Evolutionary conservation across 2,888 invertebrate species (phyloP).

Genomic region (Lycia hirtaria): DNA sequence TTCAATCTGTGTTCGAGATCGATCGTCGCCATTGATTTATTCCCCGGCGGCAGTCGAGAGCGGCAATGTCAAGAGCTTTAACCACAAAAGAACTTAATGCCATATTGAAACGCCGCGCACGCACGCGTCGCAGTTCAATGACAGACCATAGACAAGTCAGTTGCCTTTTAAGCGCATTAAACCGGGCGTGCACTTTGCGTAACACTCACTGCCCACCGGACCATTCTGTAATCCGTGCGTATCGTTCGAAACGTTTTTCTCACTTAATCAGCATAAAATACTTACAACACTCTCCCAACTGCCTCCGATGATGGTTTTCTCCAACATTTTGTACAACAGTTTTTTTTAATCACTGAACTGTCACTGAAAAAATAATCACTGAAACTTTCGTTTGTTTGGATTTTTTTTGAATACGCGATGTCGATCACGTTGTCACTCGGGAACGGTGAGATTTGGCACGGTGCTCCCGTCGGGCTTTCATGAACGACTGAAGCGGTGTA

Average conservation of each 20-base stretch:
- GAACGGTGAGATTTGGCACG: constrained; percentile 70
- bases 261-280: constrained; percentile 40
- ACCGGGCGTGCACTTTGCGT: constrained; percentile 74
- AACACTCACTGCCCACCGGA: constrained; percentile 55
- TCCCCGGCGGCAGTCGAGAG: constrained; percentile 50
- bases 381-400: constrained; percentile 44
- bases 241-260: constrained; percentile 30
- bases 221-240: constrained; percentile 55
- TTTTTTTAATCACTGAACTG: constrained; percentile 44
- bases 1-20: constrained; percentile 51
- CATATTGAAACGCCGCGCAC: constrained; percentile 71
- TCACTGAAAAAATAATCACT: constrained; percentile 54
- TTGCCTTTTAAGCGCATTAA: constrained; percentile 75
- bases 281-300: constrained; percentile 84
- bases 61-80: constrained; percentile 78
- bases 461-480: constrained; percentile 70
- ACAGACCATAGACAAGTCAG: constrained; percentile 73
- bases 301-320: constrained; percentile 75
- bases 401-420: constrained; percentile 49
- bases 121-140: constrained; percentile 73
- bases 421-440: constrained; percentile 72
- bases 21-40: constrained; percentile 56
- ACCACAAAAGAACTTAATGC: constrained; percentile 69
- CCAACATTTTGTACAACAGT: constrained; percentile 74
- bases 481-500: constrained; percentile 75